Evolutionary conservation across 35 echinoderm and acorn worm species (phyloP), one percentile per base, ranked within the genome.

Genomic region (Holothuria glaberrima): DNA sequence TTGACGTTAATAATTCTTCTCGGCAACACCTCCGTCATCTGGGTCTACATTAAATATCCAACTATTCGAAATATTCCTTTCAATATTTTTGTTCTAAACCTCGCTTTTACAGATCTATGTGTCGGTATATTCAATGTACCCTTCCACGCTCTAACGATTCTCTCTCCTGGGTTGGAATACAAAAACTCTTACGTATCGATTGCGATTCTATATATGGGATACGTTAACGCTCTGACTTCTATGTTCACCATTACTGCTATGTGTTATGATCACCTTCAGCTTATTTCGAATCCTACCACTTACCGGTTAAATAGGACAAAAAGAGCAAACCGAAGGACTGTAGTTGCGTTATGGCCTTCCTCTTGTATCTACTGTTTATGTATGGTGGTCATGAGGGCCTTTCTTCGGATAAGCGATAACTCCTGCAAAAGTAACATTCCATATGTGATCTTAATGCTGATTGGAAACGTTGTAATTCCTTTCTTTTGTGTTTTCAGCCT

Each of bases 391-490:
- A 16, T 78, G 24, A 41, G 74, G 18, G 44, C 31, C 24, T 19
- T 52, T 19, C 74, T 78, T 28, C 44, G 74, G 20, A n/a, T 0
- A 78, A 26, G 27, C 21, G 2, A 48, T 25, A 25, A 54, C 6
- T 78, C 74, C 35, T 78, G 74, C 20, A 18, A 50, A 28, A 78
- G 74, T 50, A 78, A 78, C 21, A 45, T 78, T 21, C 74, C 74
- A 0, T 52, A 78, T 27, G 16, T 78, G 74, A 48, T 48, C 14
- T 50, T 50, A 21, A 78, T 48, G 74, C 12, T 48, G 33, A 48
- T n/a, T 26, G 5, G 21, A 5, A 78, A 78, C 50, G 5, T 78
- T 22, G 50, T 78, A 14, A 22, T 78, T 26, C 74, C 74, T 6
- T 78, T 78, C 34, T 21, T 48, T 6, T 21, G 74, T 20, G 22